These are phyloP conservation scores for Bettongia penicillata DNA, from an alignment of 2,113 vertebrate genomes.

Conservation along the genomic window DNA sequence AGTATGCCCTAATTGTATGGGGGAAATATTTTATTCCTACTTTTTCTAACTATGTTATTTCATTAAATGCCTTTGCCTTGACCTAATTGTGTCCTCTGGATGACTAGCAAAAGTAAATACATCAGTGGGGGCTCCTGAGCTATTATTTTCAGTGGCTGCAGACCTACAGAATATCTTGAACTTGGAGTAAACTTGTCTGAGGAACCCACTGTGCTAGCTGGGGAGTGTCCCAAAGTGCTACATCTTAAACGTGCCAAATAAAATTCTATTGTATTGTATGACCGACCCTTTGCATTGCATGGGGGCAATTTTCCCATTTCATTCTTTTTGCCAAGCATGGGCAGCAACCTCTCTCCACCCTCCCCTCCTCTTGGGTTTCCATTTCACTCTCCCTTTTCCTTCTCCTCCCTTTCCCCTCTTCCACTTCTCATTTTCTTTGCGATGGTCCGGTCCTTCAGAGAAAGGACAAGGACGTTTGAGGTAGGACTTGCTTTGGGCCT, in stretches of 20 bases:
- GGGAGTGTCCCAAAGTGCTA: neutral
- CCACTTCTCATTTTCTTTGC: neutral
- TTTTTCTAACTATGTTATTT: neutral
- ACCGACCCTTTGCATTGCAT: neutral
- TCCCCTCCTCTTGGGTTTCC: neutral
- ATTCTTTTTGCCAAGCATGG: neutral
- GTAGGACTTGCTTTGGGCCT: neutral
- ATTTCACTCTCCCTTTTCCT: neutral
- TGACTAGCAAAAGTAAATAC: neutral
- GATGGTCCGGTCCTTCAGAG: neutral
- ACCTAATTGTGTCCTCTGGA: neutral
- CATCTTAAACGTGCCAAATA: neutral
- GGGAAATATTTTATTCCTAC: neutral
- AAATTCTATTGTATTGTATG: neutral
- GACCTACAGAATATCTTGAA: neutral
- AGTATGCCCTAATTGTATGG: neutral
- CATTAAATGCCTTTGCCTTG: neutral
- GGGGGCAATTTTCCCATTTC: neutral
- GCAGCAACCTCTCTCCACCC: neutral
- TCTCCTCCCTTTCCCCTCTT: neutral
- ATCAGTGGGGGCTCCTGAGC: neutral
- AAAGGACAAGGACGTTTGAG: neutral
- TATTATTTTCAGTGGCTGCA: neutral
- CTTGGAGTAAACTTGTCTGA: neutral
- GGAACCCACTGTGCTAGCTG: neutral